phyloP scores from a whole-genome alignment of 2,113 vertebrate species.

The Pogonocichla stellata region DNA sequence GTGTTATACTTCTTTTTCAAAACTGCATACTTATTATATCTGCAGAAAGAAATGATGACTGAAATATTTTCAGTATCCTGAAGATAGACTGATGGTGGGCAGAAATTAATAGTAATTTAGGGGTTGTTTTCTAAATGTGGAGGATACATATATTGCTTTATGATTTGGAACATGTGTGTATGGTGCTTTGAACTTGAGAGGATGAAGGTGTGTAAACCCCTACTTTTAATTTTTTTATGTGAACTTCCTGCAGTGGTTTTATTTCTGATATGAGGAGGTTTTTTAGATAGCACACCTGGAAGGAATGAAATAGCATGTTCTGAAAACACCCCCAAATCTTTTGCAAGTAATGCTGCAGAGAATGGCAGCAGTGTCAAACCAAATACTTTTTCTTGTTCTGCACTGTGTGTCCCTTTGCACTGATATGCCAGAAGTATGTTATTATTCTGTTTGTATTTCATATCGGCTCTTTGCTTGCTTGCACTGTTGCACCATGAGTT shows the following conservation, averaged over 20 bases:
- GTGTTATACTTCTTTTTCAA: neutral
- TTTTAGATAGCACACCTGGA: neutral
- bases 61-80: neutral
- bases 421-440: neutral
- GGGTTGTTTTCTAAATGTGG: neutral
- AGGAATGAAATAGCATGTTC: neutral
- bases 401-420: neutral
- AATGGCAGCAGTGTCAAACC: neutral
- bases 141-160: neutral
- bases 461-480: neutral
- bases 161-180: fast-evolving
- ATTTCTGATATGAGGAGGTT: neutral
- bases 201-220: neutral
- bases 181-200: neutral
- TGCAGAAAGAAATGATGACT: neutral
- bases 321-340: neutral
- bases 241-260: neutral
- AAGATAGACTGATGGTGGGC: neutral
- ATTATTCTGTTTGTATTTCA: neutral
- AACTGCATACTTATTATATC: neutral
- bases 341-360: neutral
- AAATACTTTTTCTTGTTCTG: neutral
- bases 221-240: neutral
- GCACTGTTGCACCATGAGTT: neutral
- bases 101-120: neutral